Evolutionary conservation across 2,797 vertebrate species (phyloP).

Genomic region (Psittacula echo): DNA sequence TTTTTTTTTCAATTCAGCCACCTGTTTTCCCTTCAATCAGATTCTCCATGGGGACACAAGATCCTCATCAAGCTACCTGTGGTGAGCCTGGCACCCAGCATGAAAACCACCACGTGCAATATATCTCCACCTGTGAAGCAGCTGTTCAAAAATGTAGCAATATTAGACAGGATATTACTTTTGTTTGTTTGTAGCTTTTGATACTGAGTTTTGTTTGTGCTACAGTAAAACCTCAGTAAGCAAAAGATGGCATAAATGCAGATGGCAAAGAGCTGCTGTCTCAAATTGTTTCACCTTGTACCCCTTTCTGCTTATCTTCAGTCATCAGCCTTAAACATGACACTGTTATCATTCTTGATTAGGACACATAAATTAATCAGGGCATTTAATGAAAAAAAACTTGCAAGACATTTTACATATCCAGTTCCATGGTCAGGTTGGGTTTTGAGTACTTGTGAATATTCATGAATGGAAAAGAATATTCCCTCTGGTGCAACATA

Average conservation of each 20-base stretch:
- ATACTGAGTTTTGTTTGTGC: background rate
- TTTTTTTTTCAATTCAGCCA: background rate
- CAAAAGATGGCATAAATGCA: background rate
- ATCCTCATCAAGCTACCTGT: background rate
- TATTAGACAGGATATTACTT: background rate
- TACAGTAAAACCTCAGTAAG: background rate
- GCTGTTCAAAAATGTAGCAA: background rate
- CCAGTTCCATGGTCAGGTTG: background rate
- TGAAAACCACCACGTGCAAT: background rate
- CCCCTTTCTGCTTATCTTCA: background rate
- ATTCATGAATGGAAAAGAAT: background rate
- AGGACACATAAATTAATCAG: background rate
- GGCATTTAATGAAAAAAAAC: background rate
- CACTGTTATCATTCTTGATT: background rate
- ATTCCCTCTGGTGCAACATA: background rate
- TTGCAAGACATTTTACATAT: background rate
- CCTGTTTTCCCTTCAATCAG: conserved; percentile 1
- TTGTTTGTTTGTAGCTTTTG: background rate
- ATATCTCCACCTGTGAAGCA: background rate
- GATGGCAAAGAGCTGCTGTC: background rate
- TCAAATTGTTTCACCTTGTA: background rate
- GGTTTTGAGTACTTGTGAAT: background rate
- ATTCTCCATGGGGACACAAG: background rate
- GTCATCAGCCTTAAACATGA: background rate
- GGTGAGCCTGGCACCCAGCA: background rate